phyloP scores from a whole-genome alignment of 2,888 invertebrate species.

The Dicyrtomina minuta region DNA sequence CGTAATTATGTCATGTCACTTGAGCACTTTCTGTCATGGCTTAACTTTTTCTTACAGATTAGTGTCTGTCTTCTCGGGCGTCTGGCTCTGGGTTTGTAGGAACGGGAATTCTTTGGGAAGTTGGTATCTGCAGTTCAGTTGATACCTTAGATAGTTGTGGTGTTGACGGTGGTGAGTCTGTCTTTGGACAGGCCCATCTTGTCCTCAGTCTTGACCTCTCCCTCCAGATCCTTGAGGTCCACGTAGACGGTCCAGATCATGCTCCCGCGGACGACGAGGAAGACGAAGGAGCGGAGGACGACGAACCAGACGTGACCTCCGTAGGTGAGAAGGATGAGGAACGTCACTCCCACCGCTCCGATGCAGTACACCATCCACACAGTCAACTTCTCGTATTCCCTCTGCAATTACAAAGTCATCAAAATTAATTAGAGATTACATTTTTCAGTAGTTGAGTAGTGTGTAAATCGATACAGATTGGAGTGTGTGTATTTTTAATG shows the following conservation, averaged over 20 bases:
- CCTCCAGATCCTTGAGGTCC: conserved; percentile 28
- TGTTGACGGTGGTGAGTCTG: background rate
- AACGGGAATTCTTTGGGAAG: too few species aligned
- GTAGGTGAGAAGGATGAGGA: conserved; percentile 11
- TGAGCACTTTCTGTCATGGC: too few species aligned
- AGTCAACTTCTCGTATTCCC: conserved; percentile 15
- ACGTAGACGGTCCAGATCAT: conserved; percentile 29
- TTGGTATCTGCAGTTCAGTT: background rate
- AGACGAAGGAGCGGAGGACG: conserved; percentile 14
- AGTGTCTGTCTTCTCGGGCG: too few species aligned
- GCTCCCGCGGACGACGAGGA: conserved; percentile 11
- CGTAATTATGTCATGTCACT: too few species aligned
- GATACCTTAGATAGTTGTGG: background rate
- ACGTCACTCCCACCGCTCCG: conserved; percentile 1
- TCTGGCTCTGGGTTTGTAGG: too few species aligned
- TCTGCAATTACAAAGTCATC: conserved; percentile 3
- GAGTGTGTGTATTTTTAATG: too few species aligned
- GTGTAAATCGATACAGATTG: too few species aligned
- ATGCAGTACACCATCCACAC: conserved; percentile 24
- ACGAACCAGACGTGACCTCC: conserved; percentile 28
- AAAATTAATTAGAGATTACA: background rate
- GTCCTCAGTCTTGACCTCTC: conserved; percentile 17
- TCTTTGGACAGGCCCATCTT: background rate
- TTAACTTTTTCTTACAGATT: too few species aligned
- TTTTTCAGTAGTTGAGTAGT: background rate